A percentile compares a stretch with the other conserved stretches of the same genome.
Conservation (phyloP, 2,797 vertebrate genomes). For the Melanogrammus aeglefinus region DNA sequence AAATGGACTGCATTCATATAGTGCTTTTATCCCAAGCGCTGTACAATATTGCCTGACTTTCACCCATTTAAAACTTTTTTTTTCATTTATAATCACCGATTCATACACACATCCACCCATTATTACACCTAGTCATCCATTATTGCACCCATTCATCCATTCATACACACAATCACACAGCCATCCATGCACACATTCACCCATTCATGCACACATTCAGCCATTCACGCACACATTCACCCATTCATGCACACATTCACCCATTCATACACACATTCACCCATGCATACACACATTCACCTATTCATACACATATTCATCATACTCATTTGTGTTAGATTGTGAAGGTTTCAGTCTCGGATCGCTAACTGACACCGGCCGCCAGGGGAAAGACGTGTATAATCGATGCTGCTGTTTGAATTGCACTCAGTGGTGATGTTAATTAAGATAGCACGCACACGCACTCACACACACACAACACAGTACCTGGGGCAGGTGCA, state of each 20-base stretch:
- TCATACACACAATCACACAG: not conserved
- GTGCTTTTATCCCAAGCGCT: too few species aligned
- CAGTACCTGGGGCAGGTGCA: slow-evolving; percentile 92
- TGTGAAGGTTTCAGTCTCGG: not conserved
- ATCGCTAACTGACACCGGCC: slow-evolving; percentile 16
- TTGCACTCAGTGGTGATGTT: slow-evolving; percentile 53
- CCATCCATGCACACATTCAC: not conserved
- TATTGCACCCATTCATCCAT: too few species aligned
- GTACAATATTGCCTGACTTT: too few species aligned
- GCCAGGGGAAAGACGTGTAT: slow-evolving; percentile 22
- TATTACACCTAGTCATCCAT: not conserved
- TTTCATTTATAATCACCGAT: too few species aligned
- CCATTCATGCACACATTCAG: too few species aligned
- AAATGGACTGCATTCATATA: too few species aligned
- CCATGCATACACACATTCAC: too few species aligned
- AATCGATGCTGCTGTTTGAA: slow-evolving; percentile 55
- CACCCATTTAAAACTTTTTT: too few species aligned
- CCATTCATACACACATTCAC: too few species aligned
- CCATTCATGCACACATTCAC: not conserved
- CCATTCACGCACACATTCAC: slow-evolving; percentile 6
- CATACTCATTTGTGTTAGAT: too few species aligned
- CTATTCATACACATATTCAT: too few species aligned
- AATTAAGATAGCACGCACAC: slow-evolving; percentile 59
- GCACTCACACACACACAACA: not conserved
- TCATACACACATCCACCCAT: not conserved